Evolutionary conservation across 1,140 invertebrate genomes (phyloP).

Genomic region (Trichogramma pretiosum): DNA sequence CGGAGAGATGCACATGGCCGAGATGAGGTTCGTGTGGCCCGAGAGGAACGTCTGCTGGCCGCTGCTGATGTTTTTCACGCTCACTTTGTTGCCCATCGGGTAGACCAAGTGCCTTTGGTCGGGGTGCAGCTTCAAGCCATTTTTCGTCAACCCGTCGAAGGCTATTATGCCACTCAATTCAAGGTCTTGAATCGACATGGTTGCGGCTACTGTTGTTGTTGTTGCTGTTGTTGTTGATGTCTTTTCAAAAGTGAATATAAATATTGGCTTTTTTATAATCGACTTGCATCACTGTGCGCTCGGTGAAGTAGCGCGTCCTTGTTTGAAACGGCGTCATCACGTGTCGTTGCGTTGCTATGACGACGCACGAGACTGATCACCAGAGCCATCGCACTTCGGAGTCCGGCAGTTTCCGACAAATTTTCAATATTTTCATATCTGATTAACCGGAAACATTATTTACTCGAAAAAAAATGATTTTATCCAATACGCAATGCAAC

Average conservation of each 20-base stretch:
- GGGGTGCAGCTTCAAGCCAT: constrained; percentile 69
- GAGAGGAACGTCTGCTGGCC: constrained; percentile 68
- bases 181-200: constrained; percentile 49
- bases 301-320: not conserved
- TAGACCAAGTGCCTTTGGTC: constrained; percentile 69
- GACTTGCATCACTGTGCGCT: too few species aligned
- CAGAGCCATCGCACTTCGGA: too few species aligned
- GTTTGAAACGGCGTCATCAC: constrained; percentile 13
- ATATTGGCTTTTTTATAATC: not conserved
- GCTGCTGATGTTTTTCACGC: constrained; percentile 63
- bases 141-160: constrained; percentile 61
- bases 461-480: too few species aligned
- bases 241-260: too few species aligned
- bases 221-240: too few species aligned
- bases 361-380: too few species aligned
- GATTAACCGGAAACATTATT: too few species aligned
- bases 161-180: constrained; percentile 60
- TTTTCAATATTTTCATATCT: too few species aligned
- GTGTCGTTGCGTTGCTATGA: constrained; percentile 15
- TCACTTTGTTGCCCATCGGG: constrained; percentile 75
- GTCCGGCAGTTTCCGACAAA: too few species aligned
- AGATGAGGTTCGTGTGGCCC: constrained; percentile 77
- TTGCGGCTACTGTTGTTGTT: not conserved
- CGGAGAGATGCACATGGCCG: constrained; percentile 68
- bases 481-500: too few species aligned